Base-by-base conservation (phyloP, 2,888 invertebrate genomes). In the Branchipolynoe longqiensis region DNA sequence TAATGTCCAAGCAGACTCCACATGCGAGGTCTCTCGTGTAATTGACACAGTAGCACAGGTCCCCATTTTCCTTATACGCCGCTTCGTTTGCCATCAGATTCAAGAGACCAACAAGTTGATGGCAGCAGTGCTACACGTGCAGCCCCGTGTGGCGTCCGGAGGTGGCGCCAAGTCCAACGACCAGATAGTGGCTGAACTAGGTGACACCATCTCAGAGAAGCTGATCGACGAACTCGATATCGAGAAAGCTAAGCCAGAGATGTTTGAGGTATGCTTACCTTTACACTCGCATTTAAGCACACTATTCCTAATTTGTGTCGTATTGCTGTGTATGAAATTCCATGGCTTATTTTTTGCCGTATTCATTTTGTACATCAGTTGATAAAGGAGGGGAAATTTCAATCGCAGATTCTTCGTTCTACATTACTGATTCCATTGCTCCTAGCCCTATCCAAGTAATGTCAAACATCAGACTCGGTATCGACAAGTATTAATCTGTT, bases 21-120 rank as follows among this genome's bases (percentile, higher is more conserved):
- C n/a, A n/a, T n/a, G n/a, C n/a, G n/a, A n/a, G n/a, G n/a, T n/a
- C n/a, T n/a, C n/a, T n/a, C n/a, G n/a, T n/a, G n/a, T n/a, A n/a
- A n/a, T n/a, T n/a, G n/a, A n/a, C n/a, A n/a, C n/a, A n/a, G n/a
- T n/a, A n/a, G n/a, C n/a, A 48, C 8, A 48, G 18, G 18, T 18
- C 8, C 48, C 8, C 18, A 48, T 48, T 48, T 48, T 48, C 48
- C 18, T 18, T 48, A 8, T 48, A 48, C 8, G 8, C 48, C 48
- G n/a, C 48, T 48, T 48, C 8, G 48, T 48, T 48, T 48, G 8
- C 2, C 25, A 82, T 90, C 93, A 97, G 96, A 95, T 95, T 82
- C 96, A 97, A 94, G 98, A 98, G 94, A 97, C 97, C 0, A 95
- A 95, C 85, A 95, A 95, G 36, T 95, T 97, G 22, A 94, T 97